A percentile compares a stretch with the other conserved stretches of the same genome.
phyloP scores from a whole-genome alignment of 2,113 vertebrate species.

The Drymodes brunneopygia region DNA sequence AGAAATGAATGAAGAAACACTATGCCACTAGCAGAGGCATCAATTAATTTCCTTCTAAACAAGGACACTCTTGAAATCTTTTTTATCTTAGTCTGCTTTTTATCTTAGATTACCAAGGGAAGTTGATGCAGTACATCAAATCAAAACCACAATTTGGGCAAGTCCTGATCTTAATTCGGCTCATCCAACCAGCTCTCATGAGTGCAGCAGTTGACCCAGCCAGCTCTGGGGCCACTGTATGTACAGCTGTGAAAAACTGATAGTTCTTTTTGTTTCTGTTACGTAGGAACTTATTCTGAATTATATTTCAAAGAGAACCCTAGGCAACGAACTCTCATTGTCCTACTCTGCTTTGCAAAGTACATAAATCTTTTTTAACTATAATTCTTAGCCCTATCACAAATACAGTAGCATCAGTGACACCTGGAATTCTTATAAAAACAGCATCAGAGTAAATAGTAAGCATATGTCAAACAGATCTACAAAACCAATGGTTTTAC shows the following conservation, averaged over 20 bases:
- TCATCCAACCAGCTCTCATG: background rate
- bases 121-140: background rate
- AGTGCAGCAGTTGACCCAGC: background rate
- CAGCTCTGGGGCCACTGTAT: background rate
- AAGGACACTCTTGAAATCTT: background rate
- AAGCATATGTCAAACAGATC: background rate
- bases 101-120: background rate
- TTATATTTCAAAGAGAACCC: background rate
- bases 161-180: rapidly evolving
- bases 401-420: background rate
- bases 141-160: background rate
- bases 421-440: constrained; percentile 33
- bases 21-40: background rate
- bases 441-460: background rate
- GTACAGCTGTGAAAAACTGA: background rate
- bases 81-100: background rate
- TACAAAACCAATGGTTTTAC: background rate
- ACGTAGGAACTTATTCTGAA: background rate
- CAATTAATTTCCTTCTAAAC: background rate
- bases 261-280: background rate
- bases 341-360: constrained; percentile 1
- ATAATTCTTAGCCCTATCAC: background rate
- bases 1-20: background rate
- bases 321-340: background rate
- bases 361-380: constrained; percentile 5